Evolutionary conservation across 2,888 invertebrate genomes (phyloP).

Genomic region (Andrena chrysosceles): DNA sequence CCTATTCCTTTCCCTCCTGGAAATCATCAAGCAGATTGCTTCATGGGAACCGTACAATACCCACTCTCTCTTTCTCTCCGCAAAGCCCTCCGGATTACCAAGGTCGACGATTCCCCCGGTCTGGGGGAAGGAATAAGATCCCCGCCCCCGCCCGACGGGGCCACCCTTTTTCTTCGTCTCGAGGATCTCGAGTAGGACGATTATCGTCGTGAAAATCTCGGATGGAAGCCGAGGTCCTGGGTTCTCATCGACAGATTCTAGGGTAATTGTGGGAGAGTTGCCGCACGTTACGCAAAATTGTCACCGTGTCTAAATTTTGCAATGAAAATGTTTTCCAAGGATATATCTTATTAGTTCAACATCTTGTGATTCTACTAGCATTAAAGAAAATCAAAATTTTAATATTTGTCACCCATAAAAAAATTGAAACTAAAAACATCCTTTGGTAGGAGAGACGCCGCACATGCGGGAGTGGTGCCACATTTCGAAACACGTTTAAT

Average conservation of each 20-base stretch:
- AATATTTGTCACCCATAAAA: too few relatives aligned
- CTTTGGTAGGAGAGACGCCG: too few relatives aligned
- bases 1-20: not conserved
- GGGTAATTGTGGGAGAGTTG: too few relatives aligned
- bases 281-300: too few relatives aligned
- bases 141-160: not conserved
- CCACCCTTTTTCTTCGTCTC: conserved; percentile 59
- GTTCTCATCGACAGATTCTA: conserved; percentile 73
- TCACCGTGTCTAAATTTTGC: too few relatives aligned
- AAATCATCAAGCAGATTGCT: conserved; percentile 68
- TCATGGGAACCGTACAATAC: conserved; percentile 57
- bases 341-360: too few relatives aligned
- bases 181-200: conserved; percentile 71
- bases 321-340: too few relatives aligned
- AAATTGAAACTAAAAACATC: too few relatives aligned
- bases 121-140: conserved; percentile 65
- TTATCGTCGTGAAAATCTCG: conserved; percentile 77
- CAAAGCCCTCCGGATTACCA: conserved; percentile 69
- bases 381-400: too few relatives aligned
- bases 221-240: conserved; percentile 63
- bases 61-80: conserved; percentile 18
- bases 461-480: too few relatives aligned
- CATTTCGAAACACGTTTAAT: too few relatives aligned
- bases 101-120: conserved; percentile 69
- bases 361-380: too few relatives aligned